A percentile compares a stretch with the other conserved stretches of the same genome.
Evolutionary conservation across 2,888 invertebrate genomes (phyloP).

Genomic region (Anagyrus pseudococci): DNA sequence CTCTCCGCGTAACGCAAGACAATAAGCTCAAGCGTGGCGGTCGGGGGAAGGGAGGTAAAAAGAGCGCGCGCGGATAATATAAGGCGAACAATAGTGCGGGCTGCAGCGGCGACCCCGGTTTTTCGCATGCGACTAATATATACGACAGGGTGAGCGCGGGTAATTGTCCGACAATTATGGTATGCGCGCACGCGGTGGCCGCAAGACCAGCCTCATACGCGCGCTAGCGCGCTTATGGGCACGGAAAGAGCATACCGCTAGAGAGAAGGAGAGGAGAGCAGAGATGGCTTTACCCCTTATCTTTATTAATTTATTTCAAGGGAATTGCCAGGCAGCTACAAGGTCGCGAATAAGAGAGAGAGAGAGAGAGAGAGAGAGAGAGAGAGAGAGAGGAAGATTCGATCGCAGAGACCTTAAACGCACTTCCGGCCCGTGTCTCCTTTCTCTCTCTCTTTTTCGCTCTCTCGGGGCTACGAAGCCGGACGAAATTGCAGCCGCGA

Average conservation of each 20-base stretch:
- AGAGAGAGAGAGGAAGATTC: slow-evolving; percentile 1
- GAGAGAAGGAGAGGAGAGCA: slow-evolving; percentile 1
- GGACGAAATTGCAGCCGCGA: slow-evolving; percentile 28
- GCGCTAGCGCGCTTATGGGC: not conserved
- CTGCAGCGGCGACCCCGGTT: too few relatives aligned
- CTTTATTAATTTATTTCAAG: slow-evolving; percentile 46
- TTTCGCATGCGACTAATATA: slow-evolving; percentile 53
- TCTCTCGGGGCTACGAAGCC: slow-evolving; percentile 29
- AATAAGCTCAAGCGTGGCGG: too few relatives aligned
- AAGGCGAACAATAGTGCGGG: too few relatives aligned
- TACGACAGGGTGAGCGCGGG: slow-evolving; percentile 45
- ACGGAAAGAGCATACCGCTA: not conserved
- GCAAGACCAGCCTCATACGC: not conserved
- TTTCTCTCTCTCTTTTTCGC: too few relatives aligned
- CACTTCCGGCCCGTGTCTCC: slow-evolving; percentile 32
- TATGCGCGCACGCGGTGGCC: slow-evolving; percentile 27
- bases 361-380: too few relatives aligned
- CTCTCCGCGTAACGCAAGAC: too few relatives aligned
- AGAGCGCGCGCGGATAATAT: too few relatives aligned
- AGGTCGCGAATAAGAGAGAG: slow-evolving; percentile 30
- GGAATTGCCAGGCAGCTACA: slow-evolving; percentile 32
- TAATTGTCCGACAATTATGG: slow-evolving; percentile 53
- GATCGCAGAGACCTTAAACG: slow-evolving; percentile 32
- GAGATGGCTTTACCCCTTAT: slow-evolving; percentile 45
- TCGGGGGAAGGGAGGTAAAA: too few relatives aligned